phyloP scores from a whole-genome alignment of 2,113 vertebrate species.

The Myrmecobius fasciatus region DNA sequence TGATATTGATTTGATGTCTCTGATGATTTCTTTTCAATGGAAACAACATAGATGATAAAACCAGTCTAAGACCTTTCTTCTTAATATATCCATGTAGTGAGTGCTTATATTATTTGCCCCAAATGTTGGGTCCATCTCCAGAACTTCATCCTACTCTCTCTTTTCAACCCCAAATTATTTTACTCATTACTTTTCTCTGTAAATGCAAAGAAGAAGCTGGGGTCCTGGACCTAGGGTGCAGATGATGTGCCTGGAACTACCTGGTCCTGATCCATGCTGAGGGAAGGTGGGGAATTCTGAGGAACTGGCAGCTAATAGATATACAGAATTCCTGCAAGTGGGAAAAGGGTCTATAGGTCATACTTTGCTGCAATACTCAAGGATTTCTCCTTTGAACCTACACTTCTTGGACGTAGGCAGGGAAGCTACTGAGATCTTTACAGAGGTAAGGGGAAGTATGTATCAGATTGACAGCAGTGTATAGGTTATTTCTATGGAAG shows the following conservation, averaged over 20 bases:
- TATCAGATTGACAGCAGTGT: not conserved
- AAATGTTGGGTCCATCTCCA: not conserved
- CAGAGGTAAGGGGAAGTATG: not conserved
- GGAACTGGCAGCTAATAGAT: not conserved
- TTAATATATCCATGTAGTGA: not conserved
- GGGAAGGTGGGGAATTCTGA: not conserved
- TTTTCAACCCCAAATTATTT: not conserved
- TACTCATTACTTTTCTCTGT: not conserved
- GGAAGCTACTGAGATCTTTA: not conserved
- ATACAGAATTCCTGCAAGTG: not conserved
- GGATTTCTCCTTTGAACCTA: not conserved
- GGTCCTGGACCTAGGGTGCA: not conserved
- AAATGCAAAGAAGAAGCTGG: not conserved
- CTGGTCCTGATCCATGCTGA: not conserved
- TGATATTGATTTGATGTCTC: slow-evolving; percentile 35
- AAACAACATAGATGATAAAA: not conserved
- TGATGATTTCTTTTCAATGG: slow-evolving; percentile 16
- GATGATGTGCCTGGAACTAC: not conserved
- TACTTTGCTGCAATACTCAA: not conserved
- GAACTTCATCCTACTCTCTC: not conserved
- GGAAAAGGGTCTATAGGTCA: not conserved
- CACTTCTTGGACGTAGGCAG: not conserved
- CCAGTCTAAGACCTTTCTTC: not conserved
- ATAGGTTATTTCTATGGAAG: not conserved
- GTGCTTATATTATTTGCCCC: not conserved